A percentile compares a stretch with the other conserved stretches of the same genome.
Conservation (phyloP, 2,888 invertebrate genomes). For the Holacanthella duospinosa region DNA sequence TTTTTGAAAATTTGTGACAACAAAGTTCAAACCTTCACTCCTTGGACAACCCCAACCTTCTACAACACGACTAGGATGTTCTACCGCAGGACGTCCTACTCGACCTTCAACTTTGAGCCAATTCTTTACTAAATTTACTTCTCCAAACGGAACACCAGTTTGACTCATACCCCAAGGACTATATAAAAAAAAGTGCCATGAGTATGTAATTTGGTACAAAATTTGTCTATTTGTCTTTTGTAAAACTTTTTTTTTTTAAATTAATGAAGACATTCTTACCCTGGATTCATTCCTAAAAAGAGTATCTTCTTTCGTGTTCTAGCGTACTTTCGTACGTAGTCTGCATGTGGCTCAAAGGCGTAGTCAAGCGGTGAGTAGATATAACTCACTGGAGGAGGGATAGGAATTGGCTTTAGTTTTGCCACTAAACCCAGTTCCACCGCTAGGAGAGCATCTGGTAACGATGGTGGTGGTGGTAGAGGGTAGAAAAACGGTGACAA, state of each 20-base stretch:
- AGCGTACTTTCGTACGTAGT: slow-evolving; percentile 59
- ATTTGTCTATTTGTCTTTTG: neutral
- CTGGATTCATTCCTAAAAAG: slow-evolving; percentile 90
- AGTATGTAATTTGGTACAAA: neutral
- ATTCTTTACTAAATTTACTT: slow-evolving; percentile 61
- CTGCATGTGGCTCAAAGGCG: slow-evolving; percentile 64
- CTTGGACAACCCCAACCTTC: slow-evolving; percentile 60
- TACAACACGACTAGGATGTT: slow-evolving; percentile 57
- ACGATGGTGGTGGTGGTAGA: neutral
- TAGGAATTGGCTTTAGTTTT: slow-evolving; percentile 45
- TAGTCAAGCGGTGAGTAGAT: slow-evolving; percentile 81
- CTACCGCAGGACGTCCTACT: slow-evolving; percentile 56
- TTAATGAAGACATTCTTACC: too few species aligned
- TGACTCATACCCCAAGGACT: slow-evolving; percentile 40
- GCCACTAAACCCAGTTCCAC: slow-evolving; percentile 44
- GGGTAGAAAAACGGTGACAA: neutral
- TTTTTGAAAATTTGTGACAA: too few species aligned
- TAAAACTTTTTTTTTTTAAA: slow-evolving; percentile 10
- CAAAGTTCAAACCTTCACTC: too few species aligned
- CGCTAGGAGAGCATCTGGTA: slow-evolving; percentile 32
- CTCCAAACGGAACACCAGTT: slow-evolving; percentile 71
- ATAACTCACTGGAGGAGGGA: slow-evolving; percentile 51
- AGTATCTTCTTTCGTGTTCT: slow-evolving; percentile 57
- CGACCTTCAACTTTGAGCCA: slow-evolving; percentile 63
- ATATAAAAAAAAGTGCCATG: slow-evolving; percentile 11